Evolutionary conservation across 2,888 invertebrate genomes (phyloP).

Genomic region (Eugnorisma glareosa): DNA sequence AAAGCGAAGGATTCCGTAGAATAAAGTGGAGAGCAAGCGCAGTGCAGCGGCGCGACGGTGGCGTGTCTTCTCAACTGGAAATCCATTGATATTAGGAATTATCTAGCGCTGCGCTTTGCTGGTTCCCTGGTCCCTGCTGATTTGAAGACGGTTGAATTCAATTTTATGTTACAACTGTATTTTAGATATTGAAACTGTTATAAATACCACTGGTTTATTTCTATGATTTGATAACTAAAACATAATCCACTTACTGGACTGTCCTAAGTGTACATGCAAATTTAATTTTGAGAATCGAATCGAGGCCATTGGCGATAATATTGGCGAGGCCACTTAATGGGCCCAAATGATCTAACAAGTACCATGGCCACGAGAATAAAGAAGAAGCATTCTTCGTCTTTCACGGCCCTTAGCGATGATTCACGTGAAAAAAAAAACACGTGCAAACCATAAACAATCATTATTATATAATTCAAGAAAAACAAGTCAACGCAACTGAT

Average conservation of each 20-base stretch:
- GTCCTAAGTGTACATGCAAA: not conserved
- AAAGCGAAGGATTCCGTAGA: slow-evolving; percentile 38
- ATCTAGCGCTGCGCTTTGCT: slow-evolving; percentile 68
- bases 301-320: not conserved
- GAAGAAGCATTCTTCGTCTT: not conserved
- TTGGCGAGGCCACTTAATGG: not conserved
- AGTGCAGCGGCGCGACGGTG: slow-evolving; percentile 4
- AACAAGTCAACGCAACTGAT: not conserved
- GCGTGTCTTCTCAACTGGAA: slow-evolving; percentile 70
- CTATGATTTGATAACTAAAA: not conserved
- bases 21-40: slow-evolving; percentile 47
- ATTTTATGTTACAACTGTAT: slow-evolving; percentile 43
- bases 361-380: not conserved
- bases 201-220: not conserved
- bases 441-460: slow-evolving; percentile 4
- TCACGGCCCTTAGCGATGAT: not conserved
- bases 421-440: slow-evolving; percentile 5
- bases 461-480: not conserved
- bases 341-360: not conserved
- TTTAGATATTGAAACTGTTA: slow-evolving; percentile 11
- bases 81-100: slow-evolving; percentile 75
- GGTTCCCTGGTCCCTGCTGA: slow-evolving; percentile 42
- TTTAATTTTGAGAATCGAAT: not conserved
- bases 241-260: not conserved
- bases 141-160: slow-evolving; percentile 50